A percentile compares a stretch with the other conserved stretches of the same genome.
Conservation (phyloP, 2,888 invertebrate species). For the Nezara viridula region DNA sequence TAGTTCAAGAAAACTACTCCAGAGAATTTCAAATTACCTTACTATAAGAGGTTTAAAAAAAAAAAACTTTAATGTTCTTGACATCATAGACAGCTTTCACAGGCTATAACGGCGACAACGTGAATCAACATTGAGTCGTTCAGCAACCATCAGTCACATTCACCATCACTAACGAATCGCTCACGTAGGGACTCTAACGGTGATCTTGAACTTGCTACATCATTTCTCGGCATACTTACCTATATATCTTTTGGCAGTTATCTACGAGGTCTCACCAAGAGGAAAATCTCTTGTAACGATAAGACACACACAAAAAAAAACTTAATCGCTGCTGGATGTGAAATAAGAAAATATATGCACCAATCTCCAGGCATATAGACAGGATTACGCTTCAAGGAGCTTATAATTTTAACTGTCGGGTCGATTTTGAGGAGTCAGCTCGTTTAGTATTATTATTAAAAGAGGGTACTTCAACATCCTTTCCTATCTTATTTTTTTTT, state of each 20-base stretch:
- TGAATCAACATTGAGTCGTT: neutral
- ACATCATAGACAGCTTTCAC: neutral
- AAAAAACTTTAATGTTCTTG: no score
- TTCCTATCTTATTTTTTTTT: no score
- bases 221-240: conserved; percentile 26
- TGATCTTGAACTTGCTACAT: conserved; percentile 18
- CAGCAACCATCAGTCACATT: conserved; percentile 27
- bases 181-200: conserved; percentile 22
- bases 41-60: no score
- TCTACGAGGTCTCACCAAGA: neutral
- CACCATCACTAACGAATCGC: conserved; percentile 18
- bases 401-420: no score
- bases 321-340: neutral
- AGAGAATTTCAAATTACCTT: no score
- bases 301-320: neutral
- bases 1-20: no score
- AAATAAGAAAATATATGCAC: neutral
- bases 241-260: conserved; percentile 3
- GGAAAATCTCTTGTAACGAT: neutral
- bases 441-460: no score
- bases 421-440: no score
- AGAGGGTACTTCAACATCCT: no score
- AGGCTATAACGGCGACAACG: neutral
- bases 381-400: no score
- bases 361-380: neutral